Conservation (phyloP, 1,140 invertebrate genomes). For the Ctenoplectra terminalis region DNA sequence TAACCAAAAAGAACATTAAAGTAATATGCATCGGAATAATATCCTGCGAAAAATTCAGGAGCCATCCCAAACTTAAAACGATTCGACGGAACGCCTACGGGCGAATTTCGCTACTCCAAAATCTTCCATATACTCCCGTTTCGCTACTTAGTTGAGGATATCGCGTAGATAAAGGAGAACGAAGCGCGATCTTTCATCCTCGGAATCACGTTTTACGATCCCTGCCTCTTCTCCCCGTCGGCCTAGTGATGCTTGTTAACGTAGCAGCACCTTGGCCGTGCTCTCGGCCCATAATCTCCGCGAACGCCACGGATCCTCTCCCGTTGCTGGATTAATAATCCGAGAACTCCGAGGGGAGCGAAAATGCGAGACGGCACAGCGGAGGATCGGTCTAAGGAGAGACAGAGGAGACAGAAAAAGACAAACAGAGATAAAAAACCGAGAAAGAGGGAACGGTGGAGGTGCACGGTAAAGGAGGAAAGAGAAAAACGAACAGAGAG, state of each 20-base stretch:
- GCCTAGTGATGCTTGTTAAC: conserved; percentile 66
- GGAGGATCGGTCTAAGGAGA: conserved; percentile 50
- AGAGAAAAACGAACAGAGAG: not conserved
- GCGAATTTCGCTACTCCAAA: not conserved
- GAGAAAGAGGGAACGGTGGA: conserved; percentile 3
- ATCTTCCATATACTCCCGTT: not conserved
- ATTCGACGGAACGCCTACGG: not conserved
- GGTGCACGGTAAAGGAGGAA: conserved; percentile 1
- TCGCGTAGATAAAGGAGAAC: conserved; percentile 9
- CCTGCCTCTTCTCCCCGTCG: conserved; percentile 4
- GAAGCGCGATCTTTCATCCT: conserved; percentile 50
- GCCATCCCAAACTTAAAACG: not conserved
- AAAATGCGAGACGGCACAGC: conserved; percentile 61
- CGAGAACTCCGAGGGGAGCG: conserved; percentile 56
- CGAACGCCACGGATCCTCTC: conserved; percentile 65
- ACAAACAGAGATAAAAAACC: conserved; percentile 33
- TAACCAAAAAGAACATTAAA: not conserved
- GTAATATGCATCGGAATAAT: too few relatives aligned
- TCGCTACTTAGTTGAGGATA: not conserved
- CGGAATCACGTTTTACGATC: conserved; percentile 37
- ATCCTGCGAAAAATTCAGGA: not conserved
- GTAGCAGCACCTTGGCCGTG: conserved; percentile 64
- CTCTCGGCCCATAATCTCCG: conserved; percentile 64
- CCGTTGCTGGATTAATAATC: conserved; percentile 71
- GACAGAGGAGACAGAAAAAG: conserved; percentile 41